These are phyloP conservation scores for Pangasius krempfi DNA, from an alignment of 2,797 vertebrate species.

Conservation along the genomic window DNA sequence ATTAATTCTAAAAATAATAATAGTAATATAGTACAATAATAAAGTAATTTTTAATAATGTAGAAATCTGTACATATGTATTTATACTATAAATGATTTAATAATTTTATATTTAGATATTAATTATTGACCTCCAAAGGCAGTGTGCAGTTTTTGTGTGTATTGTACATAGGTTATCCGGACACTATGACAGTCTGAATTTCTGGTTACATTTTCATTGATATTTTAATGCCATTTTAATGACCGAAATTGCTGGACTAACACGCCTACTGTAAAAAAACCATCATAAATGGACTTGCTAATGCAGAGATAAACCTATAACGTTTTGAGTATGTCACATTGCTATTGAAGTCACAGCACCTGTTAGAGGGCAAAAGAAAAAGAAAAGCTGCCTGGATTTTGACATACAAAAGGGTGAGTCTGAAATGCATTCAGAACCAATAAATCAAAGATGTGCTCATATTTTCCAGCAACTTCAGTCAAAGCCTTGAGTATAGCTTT, in stretches of 20 bases:
- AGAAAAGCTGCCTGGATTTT: conserved; percentile 4
- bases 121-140: background rate
- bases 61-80: background rate
- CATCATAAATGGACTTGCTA: background rate
- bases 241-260: background rate
- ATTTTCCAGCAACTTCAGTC: conserved; percentile 29
- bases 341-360: conserved; percentile 7
- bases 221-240: background rate
- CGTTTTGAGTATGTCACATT: background rate
- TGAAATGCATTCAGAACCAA: background rate
- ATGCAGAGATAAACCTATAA: background rate
- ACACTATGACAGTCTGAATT: background rate
- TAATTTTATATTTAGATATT: background rate
- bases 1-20: background rate
- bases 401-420: background rate
- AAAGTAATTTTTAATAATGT: background rate
- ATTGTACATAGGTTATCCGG: background rate
- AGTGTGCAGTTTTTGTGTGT: background rate
- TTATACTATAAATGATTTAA: background rate
- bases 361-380: background rate
- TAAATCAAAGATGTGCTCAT: conserved; percentile 21
- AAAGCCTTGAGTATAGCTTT: conserved; percentile 16
- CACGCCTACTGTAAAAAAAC: background rate
- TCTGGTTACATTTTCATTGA: background rate
- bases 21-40: background rate